Evolutionary conservation across 2,888 invertebrate genomes (phyloP).

Genomic region (Rhimphoctona megacephalus): DNA sequence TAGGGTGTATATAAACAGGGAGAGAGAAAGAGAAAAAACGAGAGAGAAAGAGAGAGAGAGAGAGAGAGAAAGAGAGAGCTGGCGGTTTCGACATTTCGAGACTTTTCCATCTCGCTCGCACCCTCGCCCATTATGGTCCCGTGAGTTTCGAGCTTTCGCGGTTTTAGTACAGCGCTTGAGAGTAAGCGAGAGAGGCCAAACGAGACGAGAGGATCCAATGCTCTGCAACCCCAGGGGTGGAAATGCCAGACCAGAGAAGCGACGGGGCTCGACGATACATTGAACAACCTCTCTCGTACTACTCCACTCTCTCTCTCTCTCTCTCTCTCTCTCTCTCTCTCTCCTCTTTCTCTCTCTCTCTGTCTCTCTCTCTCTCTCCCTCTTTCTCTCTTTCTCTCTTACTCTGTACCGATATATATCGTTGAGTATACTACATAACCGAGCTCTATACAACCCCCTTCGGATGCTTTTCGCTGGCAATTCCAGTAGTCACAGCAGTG

Average conservation of each 20-base stretch:
- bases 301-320: slow-evolving; percentile 57
- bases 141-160: slow-evolving; percentile 78
- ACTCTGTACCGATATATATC: slow-evolving; percentile 46
- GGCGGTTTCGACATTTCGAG: slow-evolving; percentile 77
- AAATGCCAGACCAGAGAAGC: slow-evolving; percentile 74
- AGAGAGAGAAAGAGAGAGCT: slow-evolving; percentile 70
- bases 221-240: slow-evolving; percentile 70
- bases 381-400: slow-evolving; percentile 47
- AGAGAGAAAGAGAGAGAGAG: slow-evolving; percentile 71
- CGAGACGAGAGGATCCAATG: slow-evolving; percentile 56
- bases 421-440: slow-evolving; percentile 57
- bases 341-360: slow-evolving; percentile 25
- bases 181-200: slow-evolving; percentile 66
- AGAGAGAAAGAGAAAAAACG: slow-evolving; percentile 72
- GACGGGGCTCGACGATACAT: slow-evolving; percentile 83
- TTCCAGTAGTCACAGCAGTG: slow-evolving; percentile 76
- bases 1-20: slow-evolving; percentile 60
- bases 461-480: slow-evolving; percentile 65
- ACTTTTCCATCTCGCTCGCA: slow-evolving; percentile 60
- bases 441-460: slow-evolving; percentile 53
- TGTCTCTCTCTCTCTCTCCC: slow-evolving; percentile 39
- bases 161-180: slow-evolving; percentile 74
- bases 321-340: slow-evolving; percentile 47
- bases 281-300: slow-evolving; percentile 72
- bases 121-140: slow-evolving; percentile 46